Percentiles rank a stretch among this genome's conserved stretches.
Evolutionary conservation across 2,113 vertebrate species (phyloP).

Genomic region (Butorides virescens): DNA sequence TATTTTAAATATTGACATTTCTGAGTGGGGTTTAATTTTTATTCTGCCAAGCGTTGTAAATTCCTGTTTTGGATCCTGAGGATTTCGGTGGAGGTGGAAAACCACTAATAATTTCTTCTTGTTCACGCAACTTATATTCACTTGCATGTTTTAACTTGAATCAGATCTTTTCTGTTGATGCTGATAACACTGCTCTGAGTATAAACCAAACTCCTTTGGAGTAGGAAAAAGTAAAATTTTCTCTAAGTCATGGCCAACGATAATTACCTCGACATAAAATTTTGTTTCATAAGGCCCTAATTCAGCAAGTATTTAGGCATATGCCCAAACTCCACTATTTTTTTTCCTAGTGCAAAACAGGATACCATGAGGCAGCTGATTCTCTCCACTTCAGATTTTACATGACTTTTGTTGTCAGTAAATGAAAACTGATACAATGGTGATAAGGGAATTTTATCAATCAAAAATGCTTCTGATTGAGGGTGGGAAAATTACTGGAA

Average conservation of each 20-base stretch:
- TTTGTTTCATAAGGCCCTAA: background rate
- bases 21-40: conserved; percentile 58
- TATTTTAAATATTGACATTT: conserved; percentile 61
- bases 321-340: background rate
- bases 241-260: background rate
- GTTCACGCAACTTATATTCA: background rate
- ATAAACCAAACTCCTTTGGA: background rate
- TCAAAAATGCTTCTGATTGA: conserved; percentile 25
- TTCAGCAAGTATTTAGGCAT: background rate
- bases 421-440: background rate
- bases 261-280: background rate
- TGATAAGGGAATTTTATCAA: conserved; percentile 1
- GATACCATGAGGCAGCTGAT: background rate
- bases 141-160: conserved; percentile 19
- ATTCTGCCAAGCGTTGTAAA: conserved; percentile 52
- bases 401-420: background rate
- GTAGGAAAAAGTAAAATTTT: background rate
- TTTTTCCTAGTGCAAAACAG: background rate
- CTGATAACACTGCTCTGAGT: background rate
- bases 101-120: conserved; percentile 56
- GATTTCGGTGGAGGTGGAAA: conserved; percentile 54
- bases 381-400: background rate
- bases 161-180: background rate
- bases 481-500: background rate
- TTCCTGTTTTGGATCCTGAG: conserved; percentile 47